Evolutionary conservation across 2,113 vertebrate genomes (phyloP).

Genomic region (Eclectus roratus): DNA sequence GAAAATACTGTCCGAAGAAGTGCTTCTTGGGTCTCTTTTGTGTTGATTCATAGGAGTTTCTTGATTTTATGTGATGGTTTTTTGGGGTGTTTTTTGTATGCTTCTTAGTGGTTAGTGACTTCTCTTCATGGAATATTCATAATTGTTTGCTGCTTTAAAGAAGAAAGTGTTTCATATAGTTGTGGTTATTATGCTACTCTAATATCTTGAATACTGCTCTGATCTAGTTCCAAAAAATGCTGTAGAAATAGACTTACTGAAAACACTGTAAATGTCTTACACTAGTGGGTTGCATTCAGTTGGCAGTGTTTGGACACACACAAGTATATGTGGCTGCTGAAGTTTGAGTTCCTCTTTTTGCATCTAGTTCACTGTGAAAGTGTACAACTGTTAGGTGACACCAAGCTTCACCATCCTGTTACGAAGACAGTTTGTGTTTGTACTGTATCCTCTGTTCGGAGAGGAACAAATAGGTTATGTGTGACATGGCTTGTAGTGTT

Average conservation of each 20-base stretch:
- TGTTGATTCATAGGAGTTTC: background rate
- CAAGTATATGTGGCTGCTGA: background rate
- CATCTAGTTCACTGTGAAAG: background rate
- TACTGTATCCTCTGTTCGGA: background rate
- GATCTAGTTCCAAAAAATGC: background rate
- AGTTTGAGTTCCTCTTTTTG: background rate
- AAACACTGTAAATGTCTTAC: background rate
- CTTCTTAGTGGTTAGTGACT: background rate
- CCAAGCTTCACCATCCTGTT: background rate
- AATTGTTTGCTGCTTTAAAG: background rate
- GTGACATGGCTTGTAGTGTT: background rate
- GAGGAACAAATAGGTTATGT: background rate
- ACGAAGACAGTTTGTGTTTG: fast-evolving
- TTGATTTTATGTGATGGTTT: background rate
- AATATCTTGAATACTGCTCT: background rate
- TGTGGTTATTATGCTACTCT: background rate
- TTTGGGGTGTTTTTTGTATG: background rate
- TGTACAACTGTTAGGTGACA: background rate
- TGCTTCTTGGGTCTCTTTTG: background rate
- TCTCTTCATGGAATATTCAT: background rate
- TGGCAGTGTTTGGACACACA: background rate
- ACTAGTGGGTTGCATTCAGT: background rate
- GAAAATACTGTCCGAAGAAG: background rate
- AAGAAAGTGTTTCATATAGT: background rate
- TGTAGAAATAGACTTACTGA: background rate